A percentile compares a stretch with the other conserved stretches of the same genome.
phyloP scores from a whole-genome alignment of 2,113 vertebrate genomes.

The Harpagus bidentatus region DNA sequence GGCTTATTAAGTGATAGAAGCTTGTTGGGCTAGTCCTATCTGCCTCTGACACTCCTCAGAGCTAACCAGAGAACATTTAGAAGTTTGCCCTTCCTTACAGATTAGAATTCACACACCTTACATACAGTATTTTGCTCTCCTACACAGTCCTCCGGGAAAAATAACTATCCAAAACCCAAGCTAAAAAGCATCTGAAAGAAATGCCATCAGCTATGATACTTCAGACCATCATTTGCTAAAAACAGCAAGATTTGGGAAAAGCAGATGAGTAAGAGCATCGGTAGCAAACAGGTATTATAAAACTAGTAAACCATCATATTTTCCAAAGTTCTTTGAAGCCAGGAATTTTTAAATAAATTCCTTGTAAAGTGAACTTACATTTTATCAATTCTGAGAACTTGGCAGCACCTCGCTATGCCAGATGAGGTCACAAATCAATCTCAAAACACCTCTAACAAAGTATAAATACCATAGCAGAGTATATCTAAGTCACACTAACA shows the following conservation, averaged over 20 bases:
- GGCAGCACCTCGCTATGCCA: constrained; percentile 26
- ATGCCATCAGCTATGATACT: background rate
- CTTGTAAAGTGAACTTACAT: background rate
- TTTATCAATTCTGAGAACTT: constrained; percentile 44
- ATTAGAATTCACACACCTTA: background rate
- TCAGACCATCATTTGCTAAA: background rate
- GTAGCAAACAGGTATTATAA: background rate
- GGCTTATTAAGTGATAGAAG: background rate
- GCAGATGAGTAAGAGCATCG: background rate
- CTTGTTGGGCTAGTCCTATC: background rate
- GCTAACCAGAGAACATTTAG: background rate
- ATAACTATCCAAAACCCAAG: background rate
- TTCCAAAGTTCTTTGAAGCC: background rate
- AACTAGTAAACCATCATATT: background rate
- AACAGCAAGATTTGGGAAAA: background rate
- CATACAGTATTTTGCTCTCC: background rate
- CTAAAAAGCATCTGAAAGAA: background rate
- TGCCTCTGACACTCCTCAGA: background rate
- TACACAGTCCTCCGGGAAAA: background rate
- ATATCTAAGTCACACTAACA: constrained; percentile 55
- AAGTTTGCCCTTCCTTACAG: background rate
- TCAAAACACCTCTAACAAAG: constrained; percentile 66
- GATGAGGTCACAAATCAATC: constrained; percentile 75
- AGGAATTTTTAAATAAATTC: background rate
- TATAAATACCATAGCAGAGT: constrained; percentile 64